These are phyloP conservation scores for Pocillopora damicornis DNA, from an alignment of 64 coral and sea anemone species.

Conservation along the genomic window DNA sequence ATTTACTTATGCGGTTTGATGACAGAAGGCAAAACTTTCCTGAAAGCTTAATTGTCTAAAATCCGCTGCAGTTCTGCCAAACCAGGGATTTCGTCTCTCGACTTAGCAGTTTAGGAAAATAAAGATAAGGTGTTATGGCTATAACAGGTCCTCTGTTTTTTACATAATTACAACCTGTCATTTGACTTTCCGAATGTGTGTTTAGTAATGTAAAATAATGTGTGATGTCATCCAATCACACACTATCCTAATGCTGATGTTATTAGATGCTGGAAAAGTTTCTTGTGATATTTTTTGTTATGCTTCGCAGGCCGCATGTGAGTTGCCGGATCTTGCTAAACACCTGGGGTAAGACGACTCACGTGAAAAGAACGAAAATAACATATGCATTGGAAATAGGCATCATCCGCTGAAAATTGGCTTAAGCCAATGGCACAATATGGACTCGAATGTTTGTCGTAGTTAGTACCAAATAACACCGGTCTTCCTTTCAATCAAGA, in stretches of 20 bases:
- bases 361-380: not conserved
- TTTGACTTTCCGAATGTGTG: not conserved
- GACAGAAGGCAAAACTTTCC: too few relatives aligned
- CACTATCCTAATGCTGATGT: too few relatives aligned
- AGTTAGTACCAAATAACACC: not conserved
- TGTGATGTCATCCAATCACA: not conserved
- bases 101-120: not conserved
- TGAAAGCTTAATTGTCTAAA: not conserved
- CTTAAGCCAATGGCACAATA: not conserved
- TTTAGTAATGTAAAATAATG: not conserved
- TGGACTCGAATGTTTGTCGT: not conserved
- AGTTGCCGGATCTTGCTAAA: not conserved
- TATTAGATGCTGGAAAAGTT: not conserved
- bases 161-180: not conserved
- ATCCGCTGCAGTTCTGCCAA: not conserved
- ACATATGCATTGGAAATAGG: not conserved
- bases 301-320: not conserved
- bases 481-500: not conserved
- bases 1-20: not conserved
- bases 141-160: not conserved
- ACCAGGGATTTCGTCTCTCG: too few relatives aligned
- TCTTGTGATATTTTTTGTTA: not conserved
- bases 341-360: not conserved
- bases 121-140: not conserved
- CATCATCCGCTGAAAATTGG: not conserved